Conservation (phyloP, 2,888 invertebrate genomes). For the Thecocarcelia acutangulata region DNA sequence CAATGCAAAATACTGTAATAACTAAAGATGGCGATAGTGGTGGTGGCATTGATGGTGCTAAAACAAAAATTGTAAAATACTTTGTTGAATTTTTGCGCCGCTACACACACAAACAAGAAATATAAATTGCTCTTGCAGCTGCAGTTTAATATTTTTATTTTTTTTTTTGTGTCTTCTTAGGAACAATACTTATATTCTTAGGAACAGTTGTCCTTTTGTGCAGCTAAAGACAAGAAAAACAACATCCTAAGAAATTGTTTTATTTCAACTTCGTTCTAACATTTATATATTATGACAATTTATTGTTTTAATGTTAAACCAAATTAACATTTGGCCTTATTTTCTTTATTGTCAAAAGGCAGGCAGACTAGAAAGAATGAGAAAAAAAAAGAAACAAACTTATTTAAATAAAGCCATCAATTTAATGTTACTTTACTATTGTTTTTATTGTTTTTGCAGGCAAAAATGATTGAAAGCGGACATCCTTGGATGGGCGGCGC, state of each 20-base stretch:
- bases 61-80: slow-evolving; percentile 62
- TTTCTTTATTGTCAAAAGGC: not conserved
- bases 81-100: slow-evolving; percentile 57
- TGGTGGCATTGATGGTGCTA: slow-evolving; percentile 49
- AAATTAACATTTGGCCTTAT: slow-evolving; percentile 41
- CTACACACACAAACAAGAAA: slow-evolving; percentile 10
- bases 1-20: slow-evolving; percentile 17
- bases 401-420: slow-evolving; percentile 54
- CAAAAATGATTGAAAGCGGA: slow-evolving; percentile 80
- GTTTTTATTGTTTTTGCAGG: slow-evolving; percentile 76
- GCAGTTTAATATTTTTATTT: slow-evolving; percentile 35
- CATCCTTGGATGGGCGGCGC: slow-evolving; percentile 80
- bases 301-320: slow-evolving; percentile 13
- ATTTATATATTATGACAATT: slow-evolving; percentile 15
- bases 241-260: no score
- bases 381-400: not conserved
- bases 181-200: no score
- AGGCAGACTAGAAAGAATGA: no score
- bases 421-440: slow-evolving; percentile 21
- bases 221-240: no score
- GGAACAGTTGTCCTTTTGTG: not conserved
- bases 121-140: slow-evolving; percentile 35
- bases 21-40: slow-evolving; percentile 68
- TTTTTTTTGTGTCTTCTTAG: no score
- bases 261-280: no score